Conservation (phyloP, 2,797 vertebrate species). For the Psittacula derbiana region DNA sequence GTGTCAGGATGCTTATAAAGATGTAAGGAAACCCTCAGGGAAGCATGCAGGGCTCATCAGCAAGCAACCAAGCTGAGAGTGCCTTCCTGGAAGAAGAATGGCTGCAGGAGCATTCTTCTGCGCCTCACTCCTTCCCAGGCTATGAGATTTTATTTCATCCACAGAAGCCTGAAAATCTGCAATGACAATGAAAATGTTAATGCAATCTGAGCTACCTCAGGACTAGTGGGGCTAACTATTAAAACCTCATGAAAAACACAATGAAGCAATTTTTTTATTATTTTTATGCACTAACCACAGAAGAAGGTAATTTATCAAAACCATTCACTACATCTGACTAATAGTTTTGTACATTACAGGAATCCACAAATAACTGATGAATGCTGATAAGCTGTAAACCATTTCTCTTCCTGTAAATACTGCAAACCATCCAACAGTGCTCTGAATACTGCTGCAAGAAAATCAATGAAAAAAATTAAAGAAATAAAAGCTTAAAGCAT, state of each 20-base stretch:
- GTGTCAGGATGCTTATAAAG: neutral
- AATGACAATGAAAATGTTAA: slow-evolving; percentile 21
- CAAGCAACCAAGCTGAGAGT: neutral
- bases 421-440: slow-evolving; percentile 7
- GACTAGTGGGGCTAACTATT: slow-evolving; percentile 29
- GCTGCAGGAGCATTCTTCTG: neutral
- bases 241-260: slow-evolving; percentile 58
- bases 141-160: neutral
- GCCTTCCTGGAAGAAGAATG: neutral
- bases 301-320: slow-evolving; percentile 57
- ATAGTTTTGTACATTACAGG: slow-evolving; percentile 39
- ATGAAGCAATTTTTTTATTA: slow-evolving; percentile 27
- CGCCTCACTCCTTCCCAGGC: neutral
- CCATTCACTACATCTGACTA: slow-evolving; percentile 38
- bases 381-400: slow-evolving; percentile 37
- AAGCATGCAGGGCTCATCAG: neutral
- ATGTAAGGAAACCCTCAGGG: neutral
- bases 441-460: slow-evolving; percentile 33
- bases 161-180: slow-evolving; percentile 12
- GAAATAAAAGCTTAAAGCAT: neutral
- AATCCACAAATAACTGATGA: slow-evolving; percentile 39
- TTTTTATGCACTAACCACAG: slow-evolving; percentile 26
- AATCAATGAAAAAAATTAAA: neutral
- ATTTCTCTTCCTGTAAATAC: slow-evolving; percentile 43
- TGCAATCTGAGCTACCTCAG: neutral